phyloP scores from a whole-genome alignment of 2,113 vertebrate genomes.

The Perognathus longimembris region DNA sequence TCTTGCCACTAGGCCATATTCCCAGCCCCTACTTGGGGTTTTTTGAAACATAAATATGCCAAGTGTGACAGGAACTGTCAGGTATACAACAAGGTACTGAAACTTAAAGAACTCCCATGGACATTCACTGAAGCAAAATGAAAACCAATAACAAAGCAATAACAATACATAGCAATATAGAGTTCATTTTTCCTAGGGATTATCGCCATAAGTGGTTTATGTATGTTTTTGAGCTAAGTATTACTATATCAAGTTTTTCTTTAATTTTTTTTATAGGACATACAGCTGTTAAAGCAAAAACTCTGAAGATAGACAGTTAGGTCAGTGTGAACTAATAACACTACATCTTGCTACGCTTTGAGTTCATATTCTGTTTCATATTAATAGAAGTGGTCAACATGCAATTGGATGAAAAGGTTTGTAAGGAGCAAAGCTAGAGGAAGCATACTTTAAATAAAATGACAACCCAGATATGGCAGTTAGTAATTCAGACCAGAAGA shows the following conservation, averaged over 20 bases:
- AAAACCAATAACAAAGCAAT: not conserved
- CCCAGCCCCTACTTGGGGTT: not conserved
- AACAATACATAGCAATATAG: not conserved
- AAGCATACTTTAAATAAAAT: conserved; percentile 28
- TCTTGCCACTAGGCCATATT: no score
- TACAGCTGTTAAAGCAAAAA: not conserved
- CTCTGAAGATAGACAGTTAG: conserved; percentile 16
- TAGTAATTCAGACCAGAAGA: not conserved
- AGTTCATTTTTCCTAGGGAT: not conserved
- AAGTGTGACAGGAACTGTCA: conserved; percentile 6
- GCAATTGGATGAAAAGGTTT: not conserved
- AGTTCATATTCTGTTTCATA: not conserved
- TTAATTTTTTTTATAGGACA: no score
- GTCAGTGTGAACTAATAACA: conserved; percentile 2
- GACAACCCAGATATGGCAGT: not conserved
- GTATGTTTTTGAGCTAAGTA: not conserved
- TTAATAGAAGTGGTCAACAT: conserved; percentile 15
- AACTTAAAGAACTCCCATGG: not conserved
- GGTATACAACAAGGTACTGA: not conserved
- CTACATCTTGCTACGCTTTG: not conserved
- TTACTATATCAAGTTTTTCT: not conserved
- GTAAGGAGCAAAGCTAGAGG: not conserved
- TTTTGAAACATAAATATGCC: not conserved
- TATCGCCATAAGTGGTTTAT: not conserved
- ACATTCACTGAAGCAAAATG: not conserved